A percentile compares a stretch with the other conserved stretches of the same genome.
Evolutionary conservation across 1,140 invertebrate genomes (phyloP).

Genomic region (Araneus ventricosus): DNA sequence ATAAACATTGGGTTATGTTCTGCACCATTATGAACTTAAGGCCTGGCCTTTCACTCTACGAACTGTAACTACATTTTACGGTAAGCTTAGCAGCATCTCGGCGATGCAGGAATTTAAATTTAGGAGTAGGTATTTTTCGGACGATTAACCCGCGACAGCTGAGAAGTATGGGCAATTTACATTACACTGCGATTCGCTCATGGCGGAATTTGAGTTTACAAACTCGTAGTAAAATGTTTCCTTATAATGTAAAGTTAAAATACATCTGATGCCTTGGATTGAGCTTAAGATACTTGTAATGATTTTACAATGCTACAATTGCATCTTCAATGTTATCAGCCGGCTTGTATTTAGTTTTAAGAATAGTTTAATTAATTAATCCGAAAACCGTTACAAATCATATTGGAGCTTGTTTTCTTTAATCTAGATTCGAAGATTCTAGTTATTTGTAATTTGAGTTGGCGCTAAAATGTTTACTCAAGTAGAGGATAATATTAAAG

Average conservation of each 20-base stretch:
- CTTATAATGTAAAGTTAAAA: neutral
- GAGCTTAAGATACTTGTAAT: no score
- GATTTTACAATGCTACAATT: no score
- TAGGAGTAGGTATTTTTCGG: slow-evolving; percentile 47
- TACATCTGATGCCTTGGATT: neutral
- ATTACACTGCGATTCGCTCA: neutral
- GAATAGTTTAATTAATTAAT: neutral
- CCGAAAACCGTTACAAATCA: neutral
- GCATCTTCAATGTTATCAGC: no score
- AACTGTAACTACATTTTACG: slow-evolving; percentile 38
- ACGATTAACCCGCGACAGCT: slow-evolving; percentile 29
- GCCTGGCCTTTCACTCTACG: neutral
- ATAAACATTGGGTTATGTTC: neutral
- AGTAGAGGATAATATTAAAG: no score
- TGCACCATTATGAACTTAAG: neutral
- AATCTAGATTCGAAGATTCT: no score
- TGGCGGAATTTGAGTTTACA: neutral
- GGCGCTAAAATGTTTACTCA: no score
- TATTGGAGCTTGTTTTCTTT: neutral
- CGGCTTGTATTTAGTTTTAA: neutral
- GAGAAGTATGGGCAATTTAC: slow-evolving; percentile 59
- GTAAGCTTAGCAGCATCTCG: slow-evolving; percentile 10
- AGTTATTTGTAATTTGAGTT: no score
- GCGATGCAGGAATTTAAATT: slow-evolving; percentile 50
- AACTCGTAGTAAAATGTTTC: neutral